These are phyloP conservation scores for Xenopus tropicalis DNA, from an alignment of 2,113 vertebrate species.

Conservation along the genomic window DNA sequence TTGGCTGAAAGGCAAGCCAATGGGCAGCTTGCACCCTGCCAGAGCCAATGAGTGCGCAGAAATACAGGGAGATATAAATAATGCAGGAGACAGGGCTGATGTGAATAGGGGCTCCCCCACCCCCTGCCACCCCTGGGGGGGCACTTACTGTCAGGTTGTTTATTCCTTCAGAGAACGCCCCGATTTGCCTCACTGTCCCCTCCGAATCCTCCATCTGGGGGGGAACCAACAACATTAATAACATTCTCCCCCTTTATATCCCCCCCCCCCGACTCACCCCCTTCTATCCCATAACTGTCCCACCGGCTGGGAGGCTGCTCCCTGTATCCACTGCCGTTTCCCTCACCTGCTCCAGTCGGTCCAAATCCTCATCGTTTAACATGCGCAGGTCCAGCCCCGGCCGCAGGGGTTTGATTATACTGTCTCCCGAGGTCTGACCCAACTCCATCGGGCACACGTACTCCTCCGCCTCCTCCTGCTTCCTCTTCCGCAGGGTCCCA, in stretches of 20 bases:
- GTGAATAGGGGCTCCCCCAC: no score
- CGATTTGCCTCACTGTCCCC: slow-evolving; percentile 95
- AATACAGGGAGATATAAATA: no score
- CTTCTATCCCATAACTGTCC: no score
- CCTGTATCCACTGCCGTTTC: no score
- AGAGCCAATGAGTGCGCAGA: no score
- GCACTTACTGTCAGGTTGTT: slow-evolving; percentile 92
- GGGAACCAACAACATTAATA: slow-evolving; percentile 4
- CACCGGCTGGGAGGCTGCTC: no score
- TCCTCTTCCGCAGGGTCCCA: slow-evolving; percentile 87
- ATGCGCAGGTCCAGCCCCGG: slow-evolving; percentile 76
- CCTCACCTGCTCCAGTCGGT: slow-evolving; percentile 85
- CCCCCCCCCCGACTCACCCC: no score
- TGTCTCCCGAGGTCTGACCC: slow-evolving; percentile 76
- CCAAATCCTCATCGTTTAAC: slow-evolving; percentile 88
- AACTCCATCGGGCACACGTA: slow-evolving; percentile 97
- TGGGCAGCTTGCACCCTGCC: no score
- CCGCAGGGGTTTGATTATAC: slow-evolving; percentile 79
- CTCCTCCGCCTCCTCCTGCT: slow-evolving; percentile 89
- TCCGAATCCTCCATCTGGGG: slow-evolving; percentile 97
- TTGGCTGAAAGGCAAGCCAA: no score
- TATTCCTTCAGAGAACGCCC: slow-evolving; percentile 95
- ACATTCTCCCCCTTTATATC: not conserved
- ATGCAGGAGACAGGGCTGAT: no score
- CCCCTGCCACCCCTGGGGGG: no score